A percentile compares a stretch with the other conserved stretches of the same genome.
phyloP scores from a whole-genome alignment of 2,113 vertebrate genomes.

The Lamprotornis superbus region DNA sequence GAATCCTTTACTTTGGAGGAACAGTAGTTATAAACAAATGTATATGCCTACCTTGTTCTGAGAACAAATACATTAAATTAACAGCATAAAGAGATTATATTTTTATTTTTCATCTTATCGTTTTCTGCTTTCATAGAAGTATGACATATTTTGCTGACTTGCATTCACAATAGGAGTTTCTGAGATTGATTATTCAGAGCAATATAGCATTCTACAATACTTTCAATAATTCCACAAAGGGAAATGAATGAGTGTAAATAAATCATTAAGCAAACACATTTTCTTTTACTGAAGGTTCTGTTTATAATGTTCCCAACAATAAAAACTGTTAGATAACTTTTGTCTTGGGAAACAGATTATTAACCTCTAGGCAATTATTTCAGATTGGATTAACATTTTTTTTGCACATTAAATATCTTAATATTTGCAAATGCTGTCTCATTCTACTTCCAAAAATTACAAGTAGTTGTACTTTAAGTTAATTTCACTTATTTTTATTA shows the following conservation, averaged over 20 bases:
- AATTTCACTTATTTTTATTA: background rate
- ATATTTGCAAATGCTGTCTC: background rate
- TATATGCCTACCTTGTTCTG: background rate
- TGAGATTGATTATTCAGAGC: background rate
- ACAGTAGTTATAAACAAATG: background rate
- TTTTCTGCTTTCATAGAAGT: background rate
- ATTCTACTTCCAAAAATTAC: background rate
- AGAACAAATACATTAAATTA: background rate
- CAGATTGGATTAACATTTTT: background rate
- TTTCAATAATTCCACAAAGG: background rate
- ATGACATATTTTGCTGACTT: background rate
- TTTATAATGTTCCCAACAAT: background rate
- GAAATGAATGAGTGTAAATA: background rate
- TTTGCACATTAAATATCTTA: background rate
- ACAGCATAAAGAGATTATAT: background rate
- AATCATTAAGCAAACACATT: background rate
- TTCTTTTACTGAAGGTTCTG: background rate
- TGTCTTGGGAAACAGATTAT: background rate
- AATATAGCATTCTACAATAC: background rate
- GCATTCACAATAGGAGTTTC: background rate
- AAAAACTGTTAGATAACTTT: background rate
- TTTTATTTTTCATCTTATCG: background rate
- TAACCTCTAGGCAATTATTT: background rate
- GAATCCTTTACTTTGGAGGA: background rate
- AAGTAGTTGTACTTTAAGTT: background rate